These are phyloP conservation scores for Trichonephila clavipes DNA, from an alignment of 1,140 invertebrate genomes.

Conservation along the genomic window DNA sequence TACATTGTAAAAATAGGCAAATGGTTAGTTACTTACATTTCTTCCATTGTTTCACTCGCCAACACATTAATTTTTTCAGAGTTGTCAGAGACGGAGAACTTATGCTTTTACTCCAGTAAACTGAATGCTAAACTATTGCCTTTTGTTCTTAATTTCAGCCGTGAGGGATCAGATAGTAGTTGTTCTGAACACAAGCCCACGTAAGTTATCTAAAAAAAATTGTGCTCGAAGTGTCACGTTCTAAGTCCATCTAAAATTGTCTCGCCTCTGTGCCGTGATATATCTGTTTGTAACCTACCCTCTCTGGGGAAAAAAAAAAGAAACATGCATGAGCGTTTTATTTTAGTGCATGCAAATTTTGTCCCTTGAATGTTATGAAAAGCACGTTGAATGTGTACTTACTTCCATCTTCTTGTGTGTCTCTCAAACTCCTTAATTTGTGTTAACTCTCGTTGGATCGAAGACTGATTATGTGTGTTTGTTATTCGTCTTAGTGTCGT, in stretches of 20 bases:
- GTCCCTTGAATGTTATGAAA: background rate
- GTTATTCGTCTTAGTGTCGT: background rate
- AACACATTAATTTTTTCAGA: background rate
- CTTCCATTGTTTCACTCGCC: background rate
- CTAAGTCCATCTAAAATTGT: background rate
- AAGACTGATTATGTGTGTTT: background rate
- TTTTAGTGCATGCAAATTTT: background rate
- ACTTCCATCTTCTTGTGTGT: background rate
- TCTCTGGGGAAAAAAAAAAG: background rate
- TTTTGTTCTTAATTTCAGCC: conserved; percentile 70
- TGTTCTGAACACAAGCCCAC: conserved; percentile 63
- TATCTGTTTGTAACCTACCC: background rate
- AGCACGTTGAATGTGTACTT: background rate
- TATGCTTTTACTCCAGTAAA: background rate
- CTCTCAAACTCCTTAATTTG: background rate
- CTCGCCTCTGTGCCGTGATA: background rate
- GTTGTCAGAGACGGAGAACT: conserved; percentile 50
- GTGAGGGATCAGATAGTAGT: conserved; percentile 69
- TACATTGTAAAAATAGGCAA: background rate
- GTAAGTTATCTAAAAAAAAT: conserved; percentile 59
- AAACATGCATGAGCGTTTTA: background rate
- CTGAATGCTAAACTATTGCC: conserved; percentile 1
- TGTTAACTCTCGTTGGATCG: background rate
- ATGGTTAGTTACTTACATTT: background rate
- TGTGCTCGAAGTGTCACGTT: conserved; percentile 35